Evolutionary conservation across 1,140 invertebrate genomes (phyloP).

Genomic region (Bombus superbus): DNA sequence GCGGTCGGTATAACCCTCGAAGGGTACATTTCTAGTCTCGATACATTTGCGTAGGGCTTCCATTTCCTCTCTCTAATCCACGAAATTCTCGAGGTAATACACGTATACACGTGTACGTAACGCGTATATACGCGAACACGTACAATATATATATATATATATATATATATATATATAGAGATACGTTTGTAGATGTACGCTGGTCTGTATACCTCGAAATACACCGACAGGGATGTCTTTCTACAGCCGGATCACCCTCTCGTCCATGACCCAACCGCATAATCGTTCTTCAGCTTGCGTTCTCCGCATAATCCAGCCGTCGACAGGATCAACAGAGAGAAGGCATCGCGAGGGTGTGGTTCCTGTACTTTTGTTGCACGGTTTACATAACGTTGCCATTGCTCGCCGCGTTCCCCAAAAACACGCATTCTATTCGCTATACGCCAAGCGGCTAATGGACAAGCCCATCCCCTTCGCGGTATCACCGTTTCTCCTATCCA

Average conservation of each 20-base stretch:
- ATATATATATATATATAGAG: not conserved
- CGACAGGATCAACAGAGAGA: constrained; percentile 39
- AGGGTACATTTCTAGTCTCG: constrained; percentile 70
- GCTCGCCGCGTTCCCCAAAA: constrained; percentile 29
- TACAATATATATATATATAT: not conserved
- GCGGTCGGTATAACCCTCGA: constrained; percentile 61
- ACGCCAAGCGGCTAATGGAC: constrained; percentile 44
- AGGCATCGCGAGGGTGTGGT: constrained; percentile 12
- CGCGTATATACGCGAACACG: not conserved
- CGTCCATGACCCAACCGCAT: constrained; percentile 48
- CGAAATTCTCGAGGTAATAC: constrained; percentile 49
- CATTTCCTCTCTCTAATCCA: constrained; percentile 65
- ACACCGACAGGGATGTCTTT: constrained; percentile 41
- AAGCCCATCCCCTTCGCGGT: constrained; percentile 1
- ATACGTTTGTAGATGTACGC: not conserved
- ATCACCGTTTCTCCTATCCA: constrained; percentile 2
- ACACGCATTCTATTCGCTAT: constrained; percentile 50
- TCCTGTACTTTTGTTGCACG: constrained; percentile 19
- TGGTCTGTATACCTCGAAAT: not conserved
- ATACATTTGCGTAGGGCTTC: constrained; percentile 58
- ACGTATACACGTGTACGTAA: not conserved
- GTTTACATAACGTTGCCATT: constrained; percentile 20
- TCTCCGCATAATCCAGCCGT: constrained; percentile 56
- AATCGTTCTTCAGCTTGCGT: constrained; percentile 64
- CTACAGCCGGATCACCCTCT: constrained; percentile 16